Conservation (phyloP, 2,797 vertebrate genomes). For the Ateles fusciceps region DNA sequence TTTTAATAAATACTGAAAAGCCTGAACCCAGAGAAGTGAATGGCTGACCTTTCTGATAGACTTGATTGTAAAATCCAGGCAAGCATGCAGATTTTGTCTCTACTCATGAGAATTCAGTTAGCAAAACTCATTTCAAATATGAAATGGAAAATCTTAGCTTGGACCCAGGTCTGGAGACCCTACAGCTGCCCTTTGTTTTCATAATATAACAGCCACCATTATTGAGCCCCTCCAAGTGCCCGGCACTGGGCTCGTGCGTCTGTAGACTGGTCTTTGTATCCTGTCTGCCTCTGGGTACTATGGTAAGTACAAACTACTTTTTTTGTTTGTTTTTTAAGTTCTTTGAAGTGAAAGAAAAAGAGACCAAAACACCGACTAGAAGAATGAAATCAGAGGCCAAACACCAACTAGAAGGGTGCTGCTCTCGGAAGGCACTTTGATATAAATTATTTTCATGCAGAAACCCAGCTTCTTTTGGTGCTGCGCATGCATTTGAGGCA, state of each 20-base stretch:
- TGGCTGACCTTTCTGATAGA: background rate
- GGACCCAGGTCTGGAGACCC: background rate
- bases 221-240: background rate
- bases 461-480: background rate
- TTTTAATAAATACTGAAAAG: background rate
- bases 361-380: background rate
- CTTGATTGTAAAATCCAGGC: background rate
- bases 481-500: background rate
- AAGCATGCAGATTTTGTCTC: background rate
- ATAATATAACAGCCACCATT: background rate
- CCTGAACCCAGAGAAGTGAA: background rate
- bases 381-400: constrained; percentile 31
- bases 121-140: constrained; percentile 17
- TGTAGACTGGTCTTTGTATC: background rate
- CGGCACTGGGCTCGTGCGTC: background rate
- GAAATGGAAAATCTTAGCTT: constrained; percentile 32
- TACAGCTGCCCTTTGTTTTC: background rate
- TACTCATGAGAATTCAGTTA: background rate
- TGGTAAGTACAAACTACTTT: background rate
- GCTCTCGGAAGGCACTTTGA: background rate
- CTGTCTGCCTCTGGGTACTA: background rate
- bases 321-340: background rate
- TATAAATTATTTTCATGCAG: constrained; percentile 19
- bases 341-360: constrained; percentile 51
- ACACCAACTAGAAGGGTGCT: background rate